These are phyloP conservation scores for Pseudorhiza aurosa DNA, from an alignment of 30 jellyfish, hydroid and myxozoan genomes.

Conservation along the genomic window DNA sequence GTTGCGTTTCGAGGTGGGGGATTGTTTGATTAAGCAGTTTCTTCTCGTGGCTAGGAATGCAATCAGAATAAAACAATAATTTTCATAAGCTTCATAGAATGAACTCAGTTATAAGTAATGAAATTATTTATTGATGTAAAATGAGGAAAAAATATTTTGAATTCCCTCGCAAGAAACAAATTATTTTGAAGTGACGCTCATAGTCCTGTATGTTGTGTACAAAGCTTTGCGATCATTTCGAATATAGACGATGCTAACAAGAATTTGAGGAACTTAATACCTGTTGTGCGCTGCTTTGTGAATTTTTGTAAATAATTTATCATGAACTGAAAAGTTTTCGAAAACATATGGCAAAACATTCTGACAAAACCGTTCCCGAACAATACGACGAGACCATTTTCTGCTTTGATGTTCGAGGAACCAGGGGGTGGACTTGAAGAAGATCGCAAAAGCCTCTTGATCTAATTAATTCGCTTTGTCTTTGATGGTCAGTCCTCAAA, in stretches of 20 bases:
- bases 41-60: background rate
- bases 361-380: background rate
- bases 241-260: background rate
- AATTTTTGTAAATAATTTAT: background rate
- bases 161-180: background rate
- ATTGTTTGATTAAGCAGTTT: background rate
- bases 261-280: conserved; percentile 10
- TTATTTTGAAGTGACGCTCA: background rate
- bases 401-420: too few relatives aligned
- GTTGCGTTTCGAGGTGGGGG: too few relatives aligned
- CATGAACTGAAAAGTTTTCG: background rate
- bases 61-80: background rate
- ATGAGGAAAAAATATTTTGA: background rate
- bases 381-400: background rate
- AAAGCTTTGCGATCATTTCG: background rate
- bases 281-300: conserved; percentile 1
- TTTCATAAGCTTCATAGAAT: too few relatives aligned
- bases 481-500: too few relatives aligned
- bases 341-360: conserved; percentile 7
- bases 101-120: background rate
- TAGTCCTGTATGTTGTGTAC: background rate
- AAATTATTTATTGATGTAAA: background rate
- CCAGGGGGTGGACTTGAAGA: too few relatives aligned
- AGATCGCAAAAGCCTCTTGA: too few relatives aligned
- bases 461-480: too few relatives aligned